Base-by-base conservation (phyloP, 2,888 invertebrate species). In the Lamellibrachia columna region DNA sequence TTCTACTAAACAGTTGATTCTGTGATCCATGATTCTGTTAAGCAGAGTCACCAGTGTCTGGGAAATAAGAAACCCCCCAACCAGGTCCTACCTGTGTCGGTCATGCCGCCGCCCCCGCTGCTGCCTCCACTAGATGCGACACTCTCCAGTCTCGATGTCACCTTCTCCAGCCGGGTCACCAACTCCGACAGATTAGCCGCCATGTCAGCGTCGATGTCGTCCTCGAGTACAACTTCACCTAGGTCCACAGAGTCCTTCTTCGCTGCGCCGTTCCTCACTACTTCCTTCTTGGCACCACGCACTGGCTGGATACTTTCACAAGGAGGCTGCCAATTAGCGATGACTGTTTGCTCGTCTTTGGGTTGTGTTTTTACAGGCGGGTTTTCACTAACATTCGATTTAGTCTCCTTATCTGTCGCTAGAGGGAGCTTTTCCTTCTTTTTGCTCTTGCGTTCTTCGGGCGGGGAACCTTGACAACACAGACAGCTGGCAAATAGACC, bases 111-210 rank as follows among this genome's bases (percentile, higher is more conserved):
- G n/a, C 55, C 91, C 28, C 75, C 52, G 15, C 92, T 90, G 28
- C 53, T 91, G 28, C 91, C 92, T 7, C 92, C 91, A 58, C 92
- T n/a, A 53, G 52, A 53, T 40, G 94, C 93, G 11, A 94, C 93
- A 15, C 91, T 91, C 92, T 94, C 94, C 90, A 94, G 92, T 22
- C 93, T 92, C 8, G 93, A 53, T 90, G 94, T 94, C 55, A 94
- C 94, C 11, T 92, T 93, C 92, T 94, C 94, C 90, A 94, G 92
- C 60, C 94, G 92, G 22, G 92, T 53, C n/a, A 93, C 91, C 60
- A 93, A 58, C 7, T 75, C 75, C 22, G 75, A 75, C 75, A 75
- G 75, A 75, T 75, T 75, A n/a, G 75, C 75, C 75, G 75, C 75
- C 75, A 75, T 75, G 22, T 75, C 75, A 75, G 4, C 4, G 75